A percentile compares a stretch with the other conserved stretches of the same genome.
Evolutionary conservation across 2,113 vertebrate species (phyloP).

Genomic region (Elachura formosa): DNA sequence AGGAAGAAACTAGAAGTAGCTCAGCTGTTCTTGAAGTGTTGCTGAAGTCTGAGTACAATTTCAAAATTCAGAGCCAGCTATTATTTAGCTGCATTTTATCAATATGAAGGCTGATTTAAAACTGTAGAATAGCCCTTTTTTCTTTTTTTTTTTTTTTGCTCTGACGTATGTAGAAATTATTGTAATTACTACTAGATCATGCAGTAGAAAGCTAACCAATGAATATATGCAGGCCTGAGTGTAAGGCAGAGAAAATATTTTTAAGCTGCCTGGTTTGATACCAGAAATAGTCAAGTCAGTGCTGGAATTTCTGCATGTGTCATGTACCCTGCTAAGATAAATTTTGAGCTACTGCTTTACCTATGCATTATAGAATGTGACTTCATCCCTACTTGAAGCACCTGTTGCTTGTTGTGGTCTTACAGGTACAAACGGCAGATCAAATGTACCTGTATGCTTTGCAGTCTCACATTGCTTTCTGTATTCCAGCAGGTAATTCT

Average conservation of each 20-base stretch:
- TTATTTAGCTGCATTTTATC: background rate
- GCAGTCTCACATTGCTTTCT: background rate
- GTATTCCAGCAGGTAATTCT: background rate
- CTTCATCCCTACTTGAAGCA: background rate
- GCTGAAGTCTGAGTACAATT: background rate
- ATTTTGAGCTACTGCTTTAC: background rate
- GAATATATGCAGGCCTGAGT: background rate
- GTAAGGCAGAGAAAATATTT: background rate
- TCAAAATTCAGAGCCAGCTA: background rate
- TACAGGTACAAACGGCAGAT: background rate
- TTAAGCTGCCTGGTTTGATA: background rate
- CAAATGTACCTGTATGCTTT: background rate
- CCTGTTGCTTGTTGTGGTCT: background rate
- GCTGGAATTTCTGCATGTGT: background rate
- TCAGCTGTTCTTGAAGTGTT: background rate
- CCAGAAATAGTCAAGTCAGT: background rate
- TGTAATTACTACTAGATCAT: background rate
- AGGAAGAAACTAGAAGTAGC: background rate
- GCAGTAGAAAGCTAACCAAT: background rate
- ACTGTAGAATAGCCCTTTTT: background rate
- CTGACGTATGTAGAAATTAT: background rate
- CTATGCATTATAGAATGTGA: background rate
- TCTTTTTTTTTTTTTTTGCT: fast-evolving
- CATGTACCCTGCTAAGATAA: background rate
- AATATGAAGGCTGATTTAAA: background rate